These are phyloP conservation scores for Prunella strophiata DNA, from an alignment of 2,797 vertebrate species.

Conservation along the genomic window DNA sequence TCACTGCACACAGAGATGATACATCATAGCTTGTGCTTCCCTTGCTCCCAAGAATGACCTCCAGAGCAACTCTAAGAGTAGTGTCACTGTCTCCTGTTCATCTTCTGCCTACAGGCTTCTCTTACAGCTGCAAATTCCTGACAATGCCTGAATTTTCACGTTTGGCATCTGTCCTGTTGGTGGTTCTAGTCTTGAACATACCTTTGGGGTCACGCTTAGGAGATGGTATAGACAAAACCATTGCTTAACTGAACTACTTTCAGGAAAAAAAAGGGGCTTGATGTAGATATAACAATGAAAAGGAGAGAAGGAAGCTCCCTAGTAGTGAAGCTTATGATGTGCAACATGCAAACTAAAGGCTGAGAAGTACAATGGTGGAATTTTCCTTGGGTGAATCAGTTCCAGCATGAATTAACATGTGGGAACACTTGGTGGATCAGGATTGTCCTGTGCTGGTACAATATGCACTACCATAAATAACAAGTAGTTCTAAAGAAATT, in stretches of 20 bases:
- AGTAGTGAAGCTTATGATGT: background rate
- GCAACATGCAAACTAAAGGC: background rate
- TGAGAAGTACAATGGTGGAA: background rate
- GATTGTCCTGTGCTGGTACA: background rate
- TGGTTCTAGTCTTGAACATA: background rate
- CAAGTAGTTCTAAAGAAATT: background rate
- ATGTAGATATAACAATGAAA: background rate
- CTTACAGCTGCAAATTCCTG: background rate
- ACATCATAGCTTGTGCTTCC: background rate
- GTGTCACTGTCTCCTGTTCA: background rate
- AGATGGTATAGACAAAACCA: background rate
- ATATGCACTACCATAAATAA: background rate
- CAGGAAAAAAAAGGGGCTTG: background rate
- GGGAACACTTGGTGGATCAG: background rate
- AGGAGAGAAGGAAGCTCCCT: background rate
- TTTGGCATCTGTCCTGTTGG: background rate
- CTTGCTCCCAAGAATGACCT: background rate
- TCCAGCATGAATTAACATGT: background rate
- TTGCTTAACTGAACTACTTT: background rate
- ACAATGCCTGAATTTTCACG: background rate
- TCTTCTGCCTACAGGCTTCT: background rate
- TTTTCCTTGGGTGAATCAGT: background rate
- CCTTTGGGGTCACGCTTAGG: background rate
- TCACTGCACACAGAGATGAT: background rate
- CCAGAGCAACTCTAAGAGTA: background rate